A percentile compares a stretch with the other conserved stretches of the same genome.
Conservation (phyloP, 2,888 invertebrate genomes). For the Aplocera efformata region DNA sequence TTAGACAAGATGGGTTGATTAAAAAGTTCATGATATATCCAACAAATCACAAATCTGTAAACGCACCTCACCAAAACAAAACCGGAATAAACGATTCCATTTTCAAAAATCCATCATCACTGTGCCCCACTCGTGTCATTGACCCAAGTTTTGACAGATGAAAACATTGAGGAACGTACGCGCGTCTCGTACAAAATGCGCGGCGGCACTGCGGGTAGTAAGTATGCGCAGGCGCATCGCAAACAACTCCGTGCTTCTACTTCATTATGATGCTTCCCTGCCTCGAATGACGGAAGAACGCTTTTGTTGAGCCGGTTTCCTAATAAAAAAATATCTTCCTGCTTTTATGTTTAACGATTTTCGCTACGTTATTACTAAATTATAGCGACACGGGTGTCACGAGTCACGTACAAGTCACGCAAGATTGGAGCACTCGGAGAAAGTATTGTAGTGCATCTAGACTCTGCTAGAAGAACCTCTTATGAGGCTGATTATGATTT, state of each 20-base stretch:
- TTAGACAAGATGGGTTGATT: background rate
- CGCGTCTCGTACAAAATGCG: conserved; percentile 60
- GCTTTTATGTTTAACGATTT: conserved; percentile 30
- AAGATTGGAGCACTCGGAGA: too few relatives aligned
- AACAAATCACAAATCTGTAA: conserved; percentile 27
- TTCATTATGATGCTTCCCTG: conserved; percentile 77
- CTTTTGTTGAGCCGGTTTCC: conserved; percentile 74
- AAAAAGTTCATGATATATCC: conserved; percentile 19
- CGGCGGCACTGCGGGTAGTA: conserved; percentile 54
- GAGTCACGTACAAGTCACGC: background rate
- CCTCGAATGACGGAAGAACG: conserved; percentile 71
- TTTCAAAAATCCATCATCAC: conserved; percentile 26
- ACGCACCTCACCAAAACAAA: conserved; percentile 34
- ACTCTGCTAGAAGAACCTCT: too few relatives aligned
- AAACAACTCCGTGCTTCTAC: conserved; percentile 56
- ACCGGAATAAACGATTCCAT: conserved; percentile 24
- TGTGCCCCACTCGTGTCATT: conserved; percentile 39
- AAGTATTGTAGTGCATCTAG: too few relatives aligned
- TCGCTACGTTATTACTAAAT: conserved; percentile 8
- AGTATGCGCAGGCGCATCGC: conserved; percentile 56
- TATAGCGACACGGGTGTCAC: background rate
- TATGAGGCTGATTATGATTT: too few relatives aligned
- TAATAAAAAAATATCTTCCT: conserved; percentile 65
- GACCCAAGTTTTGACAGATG: conserved; percentile 47
- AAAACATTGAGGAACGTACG: conserved; percentile 43